Conservation (phyloP, 2,888 invertebrate species). For the Tetranychus truncatus region DNA sequence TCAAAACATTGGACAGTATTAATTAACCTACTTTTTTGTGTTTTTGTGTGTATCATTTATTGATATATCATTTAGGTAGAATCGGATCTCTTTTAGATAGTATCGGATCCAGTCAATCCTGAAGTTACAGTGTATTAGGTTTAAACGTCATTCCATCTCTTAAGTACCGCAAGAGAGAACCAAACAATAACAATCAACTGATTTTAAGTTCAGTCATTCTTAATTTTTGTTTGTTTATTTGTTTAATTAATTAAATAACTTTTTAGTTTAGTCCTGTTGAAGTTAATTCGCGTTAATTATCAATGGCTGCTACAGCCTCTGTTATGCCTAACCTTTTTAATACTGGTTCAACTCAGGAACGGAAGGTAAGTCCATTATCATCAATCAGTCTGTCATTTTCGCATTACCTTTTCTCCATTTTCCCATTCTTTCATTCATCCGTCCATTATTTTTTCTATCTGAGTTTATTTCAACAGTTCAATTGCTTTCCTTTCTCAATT, state of each 20-base stretch:
- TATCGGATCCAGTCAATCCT: too few relatives aligned
- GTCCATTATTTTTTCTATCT: too few relatives aligned
- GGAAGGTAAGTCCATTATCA: background rate
- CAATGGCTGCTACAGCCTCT: background rate
- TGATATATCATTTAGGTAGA: too few relatives aligned
- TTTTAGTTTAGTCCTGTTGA: background rate
- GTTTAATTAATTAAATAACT: background rate
- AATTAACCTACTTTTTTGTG: too few relatives aligned
- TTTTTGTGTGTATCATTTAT: too few relatives aligned
- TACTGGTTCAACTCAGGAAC: background rate
- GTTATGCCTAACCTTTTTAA: background rate
- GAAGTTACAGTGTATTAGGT: too few relatives aligned
- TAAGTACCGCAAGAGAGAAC: background rate
- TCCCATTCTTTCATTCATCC: too few relatives aligned
- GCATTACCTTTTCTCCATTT: background rate
- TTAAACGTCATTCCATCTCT: background rate
- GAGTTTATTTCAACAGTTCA: too few relatives aligned
- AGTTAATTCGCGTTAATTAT: background rate
- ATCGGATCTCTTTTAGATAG: too few relatives aligned
- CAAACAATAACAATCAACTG: background rate
- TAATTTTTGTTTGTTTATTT: background rate
- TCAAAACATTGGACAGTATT: too few relatives aligned
- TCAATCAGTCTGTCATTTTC: background rate
- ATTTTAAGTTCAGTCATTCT: background rate
- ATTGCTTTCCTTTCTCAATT: background rate